phyloP scores from a whole-genome alignment of 1,140 invertebrate species.

The Brachionus manjavacas region DNA sequence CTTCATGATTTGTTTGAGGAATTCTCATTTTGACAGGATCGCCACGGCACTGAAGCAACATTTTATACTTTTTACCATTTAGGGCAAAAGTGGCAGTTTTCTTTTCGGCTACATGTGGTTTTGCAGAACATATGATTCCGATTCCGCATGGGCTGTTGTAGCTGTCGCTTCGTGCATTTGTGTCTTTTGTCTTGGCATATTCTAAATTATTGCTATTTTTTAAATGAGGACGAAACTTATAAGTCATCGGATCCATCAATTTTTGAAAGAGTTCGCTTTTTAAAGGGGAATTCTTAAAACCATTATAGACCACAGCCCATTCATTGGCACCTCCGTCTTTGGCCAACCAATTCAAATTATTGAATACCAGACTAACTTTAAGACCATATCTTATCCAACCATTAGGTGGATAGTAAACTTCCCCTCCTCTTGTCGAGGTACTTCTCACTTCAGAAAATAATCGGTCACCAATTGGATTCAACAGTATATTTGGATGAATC shows the following conservation, averaged over 20 bases:
- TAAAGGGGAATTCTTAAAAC: not conserved
- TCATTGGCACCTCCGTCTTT: not conserved
- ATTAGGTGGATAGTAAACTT: not conserved
- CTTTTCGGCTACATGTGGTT: not conserved
- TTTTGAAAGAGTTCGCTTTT: not conserved
- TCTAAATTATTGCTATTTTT: constrained; percentile 24
- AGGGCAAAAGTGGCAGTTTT: not conserved
- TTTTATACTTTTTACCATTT: not conserved
- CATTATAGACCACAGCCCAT: constrained; percentile 10
- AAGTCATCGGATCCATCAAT: not conserved
- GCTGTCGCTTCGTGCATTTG: not conserved
- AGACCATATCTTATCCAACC: not conserved
- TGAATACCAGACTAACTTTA: not conserved
- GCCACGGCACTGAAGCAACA: not conserved
- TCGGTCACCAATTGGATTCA: not conserved
- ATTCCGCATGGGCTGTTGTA: not conserved
- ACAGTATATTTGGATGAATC: not conserved
- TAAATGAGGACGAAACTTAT: not conserved
- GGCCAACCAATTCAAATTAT: not conserved
- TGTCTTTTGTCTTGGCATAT: not conserved
- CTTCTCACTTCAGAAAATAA: not conserved
- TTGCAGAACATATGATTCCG: not conserved
- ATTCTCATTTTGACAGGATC: constrained; percentile 2
- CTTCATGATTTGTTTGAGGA: not conserved
- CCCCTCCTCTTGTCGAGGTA: not conserved